A percentile compares a stretch with the other conserved stretches of the same genome.
Evolutionary conservation across 2,113 vertebrate genomes (phyloP).

Genomic region (Pollimyrus isidori): DNA sequence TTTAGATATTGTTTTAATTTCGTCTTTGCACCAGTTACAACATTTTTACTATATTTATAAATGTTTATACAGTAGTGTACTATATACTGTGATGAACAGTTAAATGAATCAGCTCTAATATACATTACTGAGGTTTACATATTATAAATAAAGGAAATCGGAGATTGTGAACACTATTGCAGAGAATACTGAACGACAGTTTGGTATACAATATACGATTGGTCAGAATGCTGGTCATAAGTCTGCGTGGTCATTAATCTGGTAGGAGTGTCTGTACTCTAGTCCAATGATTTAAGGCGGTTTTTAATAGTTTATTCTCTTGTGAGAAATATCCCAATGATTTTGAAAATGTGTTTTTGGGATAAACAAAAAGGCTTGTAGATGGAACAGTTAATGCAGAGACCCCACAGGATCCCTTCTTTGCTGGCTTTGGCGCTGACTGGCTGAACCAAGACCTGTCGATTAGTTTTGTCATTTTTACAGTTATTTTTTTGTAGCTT

Average conservation of each 20-base stretch:
- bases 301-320: neutral
- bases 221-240: too few relatives aligned
- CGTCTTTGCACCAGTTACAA: neutral
- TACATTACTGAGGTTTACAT: neutral
- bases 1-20: neutral
- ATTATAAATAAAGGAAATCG: neutral
- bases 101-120: neutral
- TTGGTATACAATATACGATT: too few relatives aligned
- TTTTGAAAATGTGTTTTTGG: neutral
- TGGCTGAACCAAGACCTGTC: neutral
- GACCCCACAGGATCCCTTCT: neutral
- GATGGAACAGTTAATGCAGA: neutral
- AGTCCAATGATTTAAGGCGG: neutral
- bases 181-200: neutral
- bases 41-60: too few relatives aligned
- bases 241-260: too few relatives aligned
- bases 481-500: neutral
- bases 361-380: neutral
- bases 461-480: neutral
- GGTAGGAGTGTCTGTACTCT: neutral
- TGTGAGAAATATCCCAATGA: neutral
- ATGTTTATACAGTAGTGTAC: too few relatives aligned
- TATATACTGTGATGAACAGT: too few relatives aligned
- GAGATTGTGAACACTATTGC: neutral
- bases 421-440: neutral